These are phyloP conservation scores for Oryzias sinensis DNA, from an alignment of 2,797 vertebrate genomes.

Conservation along the genomic window DNA sequence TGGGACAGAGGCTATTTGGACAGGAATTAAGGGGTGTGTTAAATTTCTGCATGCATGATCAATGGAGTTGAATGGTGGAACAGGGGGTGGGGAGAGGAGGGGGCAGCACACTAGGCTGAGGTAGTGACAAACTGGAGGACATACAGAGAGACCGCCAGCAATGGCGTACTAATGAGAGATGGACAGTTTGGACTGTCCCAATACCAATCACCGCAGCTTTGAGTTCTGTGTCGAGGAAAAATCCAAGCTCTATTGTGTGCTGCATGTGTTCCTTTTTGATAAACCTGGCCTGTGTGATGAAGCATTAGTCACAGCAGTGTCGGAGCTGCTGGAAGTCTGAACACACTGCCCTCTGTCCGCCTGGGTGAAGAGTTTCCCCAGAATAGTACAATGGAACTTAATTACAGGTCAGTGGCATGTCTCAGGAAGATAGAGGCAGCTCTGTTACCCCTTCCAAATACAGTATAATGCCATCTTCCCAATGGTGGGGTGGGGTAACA, in stretches of 20 bases:
- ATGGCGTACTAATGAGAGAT: constrained; percentile 84
- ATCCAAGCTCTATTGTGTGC: constrained; percentile 52
- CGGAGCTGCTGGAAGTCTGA: constrained; percentile 61
- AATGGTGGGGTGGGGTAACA: constrained; percentile 73
- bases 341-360: constrained; percentile 71
- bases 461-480: constrained; percentile 79
- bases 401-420: constrained; percentile 79
- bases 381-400: constrained; percentile 75
- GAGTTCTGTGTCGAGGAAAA: constrained; percentile 55
- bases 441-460: constrained; percentile 76
- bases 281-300: constrained; percentile 63
- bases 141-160: constrained; percentile 66
- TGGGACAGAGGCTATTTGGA: constrained; percentile 79
- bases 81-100: constrained; percentile 10
- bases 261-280: constrained; percentile 68
- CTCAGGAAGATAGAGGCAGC: constrained; percentile 75
- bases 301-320: constrained; percentile 68
- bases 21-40: constrained; percentile 91
- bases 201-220: constrained; percentile 67
- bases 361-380: constrained; percentile 68
- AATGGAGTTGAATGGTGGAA: constrained; percentile 83
- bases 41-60: constrained; percentile 99
- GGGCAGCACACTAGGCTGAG: constrained; percentile 16
- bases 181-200: constrained; percentile 67
- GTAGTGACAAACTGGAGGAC: constrained; percentile 38